Percentiles rank a stretch among this genome's conserved stretches.
phyloP scores from a whole-genome alignment of 2,888 invertebrate genomes.

The Campopleginae sp. region DNA sequence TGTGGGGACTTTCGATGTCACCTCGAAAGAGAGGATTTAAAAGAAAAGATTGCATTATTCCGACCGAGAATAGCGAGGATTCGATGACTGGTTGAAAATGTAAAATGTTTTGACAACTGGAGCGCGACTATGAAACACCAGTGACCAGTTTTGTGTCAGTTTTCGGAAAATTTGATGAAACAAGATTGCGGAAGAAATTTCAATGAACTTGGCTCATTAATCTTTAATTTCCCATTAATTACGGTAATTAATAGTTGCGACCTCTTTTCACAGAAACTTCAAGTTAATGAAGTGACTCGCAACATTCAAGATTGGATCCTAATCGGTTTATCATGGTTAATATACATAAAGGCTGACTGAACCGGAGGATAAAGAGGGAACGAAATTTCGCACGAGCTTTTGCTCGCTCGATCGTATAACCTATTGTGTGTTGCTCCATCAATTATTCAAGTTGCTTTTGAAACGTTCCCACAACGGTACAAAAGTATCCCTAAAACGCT shows the following conservation, averaged over 20 bases:
- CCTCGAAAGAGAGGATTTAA: background rate
- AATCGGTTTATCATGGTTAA: slow-evolving; percentile 42
- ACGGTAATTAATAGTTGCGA: slow-evolving; percentile 48
- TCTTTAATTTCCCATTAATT: slow-evolving; percentile 8
- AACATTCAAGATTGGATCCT: slow-evolving; percentile 8
- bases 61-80: background rate
- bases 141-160: background rate
- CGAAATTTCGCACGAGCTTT: slow-evolving; percentile 16
- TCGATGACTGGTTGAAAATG: background rate
- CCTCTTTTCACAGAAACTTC: slow-evolving; percentile 12
- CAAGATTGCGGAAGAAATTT: slow-evolving; percentile 10
- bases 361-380: background rate
- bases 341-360: slow-evolving; percentile 4
- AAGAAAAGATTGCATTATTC: background rate
- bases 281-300: slow-evolving; percentile 47
- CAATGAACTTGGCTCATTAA: background rate
- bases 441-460: slow-evolving; percentile 48
- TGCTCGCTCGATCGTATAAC: slow-evolving; percentile 9
- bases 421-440: slow-evolving; percentile 42
- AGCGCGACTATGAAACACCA: background rate
- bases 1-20: slow-evolving; percentile 27
- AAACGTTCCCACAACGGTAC: background rate
- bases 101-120: background rate
- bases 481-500: background rate
- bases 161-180: background rate